Conservation (phyloP, 2,113 vertebrate species). For the Scalopus aquaticus region DNA sequence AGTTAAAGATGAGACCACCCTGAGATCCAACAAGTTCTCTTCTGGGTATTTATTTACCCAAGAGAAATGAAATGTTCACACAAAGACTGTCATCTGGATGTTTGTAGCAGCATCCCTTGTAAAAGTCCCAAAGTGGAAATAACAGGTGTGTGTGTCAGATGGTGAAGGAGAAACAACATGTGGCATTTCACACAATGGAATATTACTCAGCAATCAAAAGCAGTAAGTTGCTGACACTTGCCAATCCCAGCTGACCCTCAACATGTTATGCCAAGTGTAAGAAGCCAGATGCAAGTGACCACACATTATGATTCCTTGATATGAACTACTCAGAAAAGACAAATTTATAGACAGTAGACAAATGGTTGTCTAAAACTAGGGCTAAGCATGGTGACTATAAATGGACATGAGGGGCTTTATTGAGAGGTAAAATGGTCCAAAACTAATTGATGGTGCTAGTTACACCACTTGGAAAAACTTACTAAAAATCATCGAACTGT, state of each 20-base stretch:
- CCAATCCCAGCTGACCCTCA: not conserved
- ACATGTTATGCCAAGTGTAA: not conserved
- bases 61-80: not conserved
- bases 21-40: not conserved
- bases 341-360: not conserved
- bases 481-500: not conserved
- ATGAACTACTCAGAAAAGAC: not conserved
- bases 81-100: not conserved
- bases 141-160: not conserved
- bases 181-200: not conserved
- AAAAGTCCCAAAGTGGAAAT: not conserved
- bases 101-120: not conserved
- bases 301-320: not conserved
- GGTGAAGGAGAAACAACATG: not conserved
- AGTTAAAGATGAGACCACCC: not conserved
- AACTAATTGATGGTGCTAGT: not conserved
- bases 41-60: no score
- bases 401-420: not conserved
- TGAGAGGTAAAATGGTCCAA: not conserved
- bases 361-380: not conserved
- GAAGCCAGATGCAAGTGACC: not conserved
- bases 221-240: not conserved
- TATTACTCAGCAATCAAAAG: not conserved
- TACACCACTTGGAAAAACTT: not conserved
- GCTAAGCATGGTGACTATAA: not conserved